These are phyloP conservation scores for Menidia menidia DNA, from an alignment of 2,797 vertebrate species.

Conservation along the genomic window DNA sequence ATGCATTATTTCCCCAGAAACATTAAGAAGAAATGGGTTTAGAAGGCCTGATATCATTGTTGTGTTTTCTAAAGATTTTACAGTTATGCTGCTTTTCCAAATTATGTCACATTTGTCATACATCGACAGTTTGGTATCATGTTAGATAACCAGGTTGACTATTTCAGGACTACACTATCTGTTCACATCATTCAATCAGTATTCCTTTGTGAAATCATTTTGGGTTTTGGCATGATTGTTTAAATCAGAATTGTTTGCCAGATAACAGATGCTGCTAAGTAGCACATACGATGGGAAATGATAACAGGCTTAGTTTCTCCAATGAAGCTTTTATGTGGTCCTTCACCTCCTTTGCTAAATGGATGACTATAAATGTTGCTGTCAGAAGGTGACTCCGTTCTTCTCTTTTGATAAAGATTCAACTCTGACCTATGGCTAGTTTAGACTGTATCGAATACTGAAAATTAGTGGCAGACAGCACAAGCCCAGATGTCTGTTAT, in stretches of 20 bases:
- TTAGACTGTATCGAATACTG: slow-evolving; percentile 26
- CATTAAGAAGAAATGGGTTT: background rate
- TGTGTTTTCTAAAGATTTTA: background rate
- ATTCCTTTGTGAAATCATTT: background rate
- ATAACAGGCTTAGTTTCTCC: background rate
- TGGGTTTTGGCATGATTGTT: background rate
- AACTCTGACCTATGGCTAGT: background rate
- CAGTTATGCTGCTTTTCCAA: background rate
- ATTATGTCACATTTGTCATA: background rate
- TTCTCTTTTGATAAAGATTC: background rate
- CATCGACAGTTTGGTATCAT: background rate
- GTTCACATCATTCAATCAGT: too few relatives aligned
- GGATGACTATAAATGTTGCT: background rate
- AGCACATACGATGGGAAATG: background rate
- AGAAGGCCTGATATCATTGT: background rate
- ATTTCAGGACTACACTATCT: background rate
- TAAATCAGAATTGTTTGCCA: background rate
- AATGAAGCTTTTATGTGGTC: background rate
- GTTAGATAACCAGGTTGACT: background rate
- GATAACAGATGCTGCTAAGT: background rate
- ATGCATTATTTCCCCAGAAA: background rate
- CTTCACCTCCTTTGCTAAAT: background rate
- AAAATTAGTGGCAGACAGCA: slow-evolving; percentile 1
- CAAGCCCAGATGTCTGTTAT: background rate
- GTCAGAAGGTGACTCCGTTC: background rate